Conservation (phyloP, 2,797 vertebrate species). For the Xiphorhynchus erythropygius region DNA sequence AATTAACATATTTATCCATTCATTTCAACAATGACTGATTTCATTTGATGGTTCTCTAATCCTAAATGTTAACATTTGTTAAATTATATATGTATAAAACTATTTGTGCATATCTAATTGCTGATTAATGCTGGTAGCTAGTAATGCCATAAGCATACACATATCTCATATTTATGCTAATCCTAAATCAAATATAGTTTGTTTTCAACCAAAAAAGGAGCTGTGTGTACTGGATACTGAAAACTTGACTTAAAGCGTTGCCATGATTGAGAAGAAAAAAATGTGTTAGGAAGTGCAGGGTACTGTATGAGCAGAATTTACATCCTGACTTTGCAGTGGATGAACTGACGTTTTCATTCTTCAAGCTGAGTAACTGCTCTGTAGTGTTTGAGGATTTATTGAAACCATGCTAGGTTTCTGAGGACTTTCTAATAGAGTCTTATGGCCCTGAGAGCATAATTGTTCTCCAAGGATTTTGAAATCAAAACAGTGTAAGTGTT, state of each 20-base stretch:
- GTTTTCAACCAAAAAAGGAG: background rate
- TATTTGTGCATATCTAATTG: background rate
- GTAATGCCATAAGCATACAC: background rate
- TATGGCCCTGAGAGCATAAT: constrained; percentile 60
- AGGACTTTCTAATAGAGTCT: constrained; percentile 68
- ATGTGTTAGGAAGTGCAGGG: background rate
- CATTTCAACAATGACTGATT: background rate
- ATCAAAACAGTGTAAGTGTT: constrained; percentile 72
- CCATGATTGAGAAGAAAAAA: background rate
- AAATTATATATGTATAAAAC: background rate
- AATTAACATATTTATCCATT: background rate
- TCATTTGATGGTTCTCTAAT: background rate
- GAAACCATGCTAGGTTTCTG: constrained; percentile 64
- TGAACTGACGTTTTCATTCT: constrained; percentile 70
- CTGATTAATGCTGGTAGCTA: background rate
- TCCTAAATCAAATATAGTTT: background rate
- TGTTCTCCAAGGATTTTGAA: constrained; percentile 72
- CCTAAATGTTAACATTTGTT: background rate
- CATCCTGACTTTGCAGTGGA: constrained; percentile 25
- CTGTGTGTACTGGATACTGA: background rate
- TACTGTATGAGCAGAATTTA: constrained; percentile 13
- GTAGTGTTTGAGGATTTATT: constrained; percentile 65
- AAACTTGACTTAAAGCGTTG: background rate
- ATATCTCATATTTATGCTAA: background rate
- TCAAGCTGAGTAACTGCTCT: constrained; percentile 69